These are phyloP conservation scores for Alosa alosa DNA, from an alignment of 2,113 vertebrate genomes.

Conservation along the genomic window DNA sequence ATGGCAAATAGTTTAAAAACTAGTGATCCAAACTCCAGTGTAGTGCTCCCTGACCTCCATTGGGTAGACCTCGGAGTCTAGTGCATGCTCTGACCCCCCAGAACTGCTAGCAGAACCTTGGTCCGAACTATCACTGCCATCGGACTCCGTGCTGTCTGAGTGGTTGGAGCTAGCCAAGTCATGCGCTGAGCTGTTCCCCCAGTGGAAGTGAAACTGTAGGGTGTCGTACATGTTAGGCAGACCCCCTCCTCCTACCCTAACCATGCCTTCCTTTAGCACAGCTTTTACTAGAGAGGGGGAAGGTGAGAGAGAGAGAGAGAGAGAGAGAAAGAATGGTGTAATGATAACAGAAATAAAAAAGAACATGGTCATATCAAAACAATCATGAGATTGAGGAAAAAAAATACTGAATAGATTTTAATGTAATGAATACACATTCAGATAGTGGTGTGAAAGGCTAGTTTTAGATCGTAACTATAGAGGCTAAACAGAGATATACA, in stretches of 20 bases:
- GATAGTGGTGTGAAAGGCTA: too few species aligned
- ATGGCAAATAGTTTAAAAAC: background rate
- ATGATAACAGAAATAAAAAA: background rate
- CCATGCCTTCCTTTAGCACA: background rate
- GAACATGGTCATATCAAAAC: background rate
- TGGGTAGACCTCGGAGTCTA: constrained; percentile 58
- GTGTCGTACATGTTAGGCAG: background rate
- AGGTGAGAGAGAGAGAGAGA: background rate
- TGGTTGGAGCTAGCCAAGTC: background rate
- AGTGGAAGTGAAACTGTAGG: background rate
- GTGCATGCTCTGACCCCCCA: constrained; percentile 63
- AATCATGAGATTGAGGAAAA: background rate
- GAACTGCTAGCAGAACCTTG: background rate
- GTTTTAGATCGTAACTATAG: too few species aligned
- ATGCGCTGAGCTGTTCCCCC: background rate
- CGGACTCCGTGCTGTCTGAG: constrained; percentile 31
- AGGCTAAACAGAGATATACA: too few species aligned
- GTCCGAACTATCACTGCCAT: constrained; percentile 66
- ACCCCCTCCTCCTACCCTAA: background rate
- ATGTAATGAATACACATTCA: too few species aligned
- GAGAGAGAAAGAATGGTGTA: background rate
- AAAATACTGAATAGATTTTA: too few species aligned
- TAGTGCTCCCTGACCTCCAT: constrained; percentile 64
- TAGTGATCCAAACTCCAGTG: background rate
- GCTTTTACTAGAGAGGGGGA: background rate